Conservation (phyloP, 2,888 invertebrate species). For the Cistogaster globosa region DNA sequence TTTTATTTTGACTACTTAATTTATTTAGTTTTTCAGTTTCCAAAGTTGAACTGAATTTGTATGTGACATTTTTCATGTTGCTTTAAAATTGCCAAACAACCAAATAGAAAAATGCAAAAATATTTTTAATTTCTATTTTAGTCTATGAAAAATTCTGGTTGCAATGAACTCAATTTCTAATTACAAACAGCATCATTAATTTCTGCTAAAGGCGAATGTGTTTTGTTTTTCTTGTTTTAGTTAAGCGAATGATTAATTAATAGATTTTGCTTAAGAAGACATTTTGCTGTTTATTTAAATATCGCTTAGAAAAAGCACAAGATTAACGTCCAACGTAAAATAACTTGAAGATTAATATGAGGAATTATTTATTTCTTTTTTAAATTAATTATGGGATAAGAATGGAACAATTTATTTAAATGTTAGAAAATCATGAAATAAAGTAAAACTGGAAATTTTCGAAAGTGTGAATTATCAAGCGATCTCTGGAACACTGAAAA, state of each 20-base stretch:
- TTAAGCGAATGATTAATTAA: slow-evolving; percentile 50
- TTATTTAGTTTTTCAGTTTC: slow-evolving; percentile 45
- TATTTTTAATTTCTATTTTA: slow-evolving; percentile 33
- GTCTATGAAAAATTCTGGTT: slow-evolving; percentile 55
- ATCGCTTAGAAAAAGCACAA: slow-evolving; percentile 7
- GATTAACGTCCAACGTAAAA: slow-evolving; percentile 7
- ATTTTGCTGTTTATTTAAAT: slow-evolving; percentile 15
- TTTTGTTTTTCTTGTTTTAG: background rate
- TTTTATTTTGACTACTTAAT: slow-evolving; percentile 63
- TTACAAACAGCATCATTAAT: slow-evolving; percentile 68
- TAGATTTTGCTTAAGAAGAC: slow-evolving; percentile 27
- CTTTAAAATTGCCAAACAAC: background rate
- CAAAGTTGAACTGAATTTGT: slow-evolving; percentile 64
- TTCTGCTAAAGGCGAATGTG: slow-evolving; percentile 46
- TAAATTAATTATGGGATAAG: no score
- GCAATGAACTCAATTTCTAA: slow-evolving; percentile 70
- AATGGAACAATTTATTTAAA: no score
- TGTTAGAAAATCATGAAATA: no score
- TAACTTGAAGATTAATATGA: background rate
- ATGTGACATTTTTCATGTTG: slow-evolving; percentile 68
- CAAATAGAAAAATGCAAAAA: background rate
- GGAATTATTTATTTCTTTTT: background rate
- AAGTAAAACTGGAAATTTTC: no score
- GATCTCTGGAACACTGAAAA: no score
- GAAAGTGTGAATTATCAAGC: no score